A percentile compares a stretch with the other conserved stretches of the same genome.
These are phyloP conservation scores for Sialia sialis DNA, from an alignment of 2,113 vertebrate species.

Conservation along the genomic window DNA sequence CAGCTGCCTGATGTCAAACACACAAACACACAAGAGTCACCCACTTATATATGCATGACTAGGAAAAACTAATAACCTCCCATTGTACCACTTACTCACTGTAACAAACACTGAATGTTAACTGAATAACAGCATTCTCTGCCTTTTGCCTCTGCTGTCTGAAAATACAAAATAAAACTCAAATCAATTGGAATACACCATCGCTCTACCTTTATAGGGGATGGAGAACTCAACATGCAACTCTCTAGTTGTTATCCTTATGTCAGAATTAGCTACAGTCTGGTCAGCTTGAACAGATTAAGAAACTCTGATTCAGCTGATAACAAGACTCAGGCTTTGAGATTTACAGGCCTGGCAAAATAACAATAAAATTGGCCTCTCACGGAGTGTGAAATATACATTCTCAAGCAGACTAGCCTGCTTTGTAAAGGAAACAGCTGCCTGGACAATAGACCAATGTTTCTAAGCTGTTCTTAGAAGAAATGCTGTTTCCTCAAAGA, in stretches of 20 bases:
- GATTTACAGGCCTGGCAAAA: not conserved
- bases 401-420: not conserved
- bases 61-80: not conserved
- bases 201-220: not conserved
- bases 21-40: not conserved
- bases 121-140: not conserved
- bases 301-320: not conserved
- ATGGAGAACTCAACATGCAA: not conserved
- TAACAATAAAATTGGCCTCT: not conserved
- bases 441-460: not conserved
- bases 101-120: not conserved
- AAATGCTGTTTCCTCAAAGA: not conserved
- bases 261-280: not conserved
- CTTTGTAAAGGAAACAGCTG: not conserved
- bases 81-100: not conserved
- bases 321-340: not conserved
- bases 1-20: not conserved
- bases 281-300: not conserved
- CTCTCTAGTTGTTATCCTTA: not conserved
- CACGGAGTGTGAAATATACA: accelerated
- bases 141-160: not conserved
- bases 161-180: not conserved
- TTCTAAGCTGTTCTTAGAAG: not conserved
- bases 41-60: not conserved
- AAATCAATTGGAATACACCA: not conserved